A percentile compares a stretch with the other conserved stretches of the same genome.
Evolutionary conservation across 2,888 invertebrate species (phyloP).

Genomic region (Heliconius sara): DNA sequence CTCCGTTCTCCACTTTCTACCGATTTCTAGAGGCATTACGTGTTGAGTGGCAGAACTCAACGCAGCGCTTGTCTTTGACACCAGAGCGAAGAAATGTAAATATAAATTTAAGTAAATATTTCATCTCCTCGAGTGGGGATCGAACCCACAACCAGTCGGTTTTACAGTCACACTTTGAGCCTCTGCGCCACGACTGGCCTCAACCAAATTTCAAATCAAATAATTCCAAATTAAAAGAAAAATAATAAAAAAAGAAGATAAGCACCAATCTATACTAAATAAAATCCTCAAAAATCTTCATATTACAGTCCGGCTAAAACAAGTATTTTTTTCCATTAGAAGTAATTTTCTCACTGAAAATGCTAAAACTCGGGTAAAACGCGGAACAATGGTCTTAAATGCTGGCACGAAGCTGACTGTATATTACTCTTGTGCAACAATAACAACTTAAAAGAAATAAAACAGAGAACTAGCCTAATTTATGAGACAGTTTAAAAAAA

Average conservation of each 20-base stretch:
- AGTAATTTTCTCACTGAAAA: slow-evolving; percentile 48
- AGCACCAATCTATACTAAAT: background rate
- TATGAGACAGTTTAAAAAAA: slow-evolving; percentile 9
- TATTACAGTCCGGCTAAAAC: slow-evolving; percentile 6
- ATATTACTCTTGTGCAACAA: slow-evolving; percentile 48
- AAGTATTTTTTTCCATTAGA: slow-evolving; percentile 34
- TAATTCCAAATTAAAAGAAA: background rate
- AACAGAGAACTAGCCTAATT: slow-evolving; percentile 26
- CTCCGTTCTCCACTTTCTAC: no score
- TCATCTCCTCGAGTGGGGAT: no score
- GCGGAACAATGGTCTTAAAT: slow-evolving; percentile 55
- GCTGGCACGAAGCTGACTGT: slow-evolving; percentile 41
- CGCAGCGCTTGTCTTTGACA: no score
- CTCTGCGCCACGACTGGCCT: no score
- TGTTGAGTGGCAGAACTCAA: no score
- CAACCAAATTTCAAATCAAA: no score
- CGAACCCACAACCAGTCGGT: no score
- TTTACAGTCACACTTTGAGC: no score
- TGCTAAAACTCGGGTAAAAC: slow-evolving; percentile 52
- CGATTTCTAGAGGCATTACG: no score
- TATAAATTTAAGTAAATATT: no score
- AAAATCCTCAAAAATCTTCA: slow-evolving; percentile 1
- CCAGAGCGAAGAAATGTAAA: no score
- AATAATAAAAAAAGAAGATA: background rate
- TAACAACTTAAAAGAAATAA: slow-evolving; percentile 47